A percentile compares a stretch with the other conserved stretches of the same genome.
phyloP scores from a whole-genome alignment of 2,888 invertebrate species.

The Drosophila niveifrons region DNA sequence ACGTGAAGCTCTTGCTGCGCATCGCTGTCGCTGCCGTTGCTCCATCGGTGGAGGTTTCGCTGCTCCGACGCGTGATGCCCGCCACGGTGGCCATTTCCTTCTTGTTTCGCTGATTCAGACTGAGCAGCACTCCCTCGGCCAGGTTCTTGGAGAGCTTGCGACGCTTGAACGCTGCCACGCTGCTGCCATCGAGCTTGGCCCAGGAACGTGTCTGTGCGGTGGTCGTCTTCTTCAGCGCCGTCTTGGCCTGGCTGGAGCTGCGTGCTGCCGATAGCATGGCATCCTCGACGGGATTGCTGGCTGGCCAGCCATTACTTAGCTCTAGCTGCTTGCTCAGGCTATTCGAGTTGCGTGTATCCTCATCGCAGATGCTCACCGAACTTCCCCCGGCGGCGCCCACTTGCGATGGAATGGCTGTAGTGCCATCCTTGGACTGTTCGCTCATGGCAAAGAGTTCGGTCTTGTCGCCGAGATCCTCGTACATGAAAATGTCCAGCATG shows the following conservation, averaged over 20 bases:
- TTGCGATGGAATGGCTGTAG: conserved; percentile 52
- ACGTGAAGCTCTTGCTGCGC: conserved; percentile 81
- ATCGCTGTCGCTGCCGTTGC: not conserved
- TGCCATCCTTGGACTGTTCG: conserved; percentile 85
- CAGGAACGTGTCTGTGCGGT: conserved; percentile 64
- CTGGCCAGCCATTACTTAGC: conserved; percentile 76
- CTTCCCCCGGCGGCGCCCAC: conserved; percentile 7
- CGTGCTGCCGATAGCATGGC: conserved; percentile 82
- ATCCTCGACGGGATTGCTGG: conserved; percentile 83
- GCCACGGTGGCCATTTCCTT: conserved; percentile 70
- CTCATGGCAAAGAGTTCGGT: conserved; percentile 86
- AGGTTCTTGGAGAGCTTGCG: conserved; percentile 87
- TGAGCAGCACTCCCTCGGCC: conserved; percentile 85
- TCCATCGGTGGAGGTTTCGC: conserved; percentile 77
- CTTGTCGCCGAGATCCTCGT: conserved; percentile 88
- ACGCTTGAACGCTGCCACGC: conserved; percentile 87
- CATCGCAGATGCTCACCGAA: conserved; percentile 68
- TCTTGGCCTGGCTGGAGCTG: conserved; percentile 60
- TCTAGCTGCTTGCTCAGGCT: conserved; percentile 76
- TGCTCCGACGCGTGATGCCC: conserved; percentile 72
- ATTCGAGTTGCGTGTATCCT: conserved; percentile 80
- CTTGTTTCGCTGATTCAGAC: conserved; percentile 75
- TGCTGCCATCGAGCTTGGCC: conserved; percentile 73
- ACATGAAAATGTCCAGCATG: conserved; percentile 93
- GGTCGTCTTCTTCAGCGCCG: conserved; percentile 58